Evolutionary conservation across 92 coral and sea anemone genomes (phyloP), one percentile per base, ranked within the genome.

Genomic region (Palythoa caribaeorum): DNA sequence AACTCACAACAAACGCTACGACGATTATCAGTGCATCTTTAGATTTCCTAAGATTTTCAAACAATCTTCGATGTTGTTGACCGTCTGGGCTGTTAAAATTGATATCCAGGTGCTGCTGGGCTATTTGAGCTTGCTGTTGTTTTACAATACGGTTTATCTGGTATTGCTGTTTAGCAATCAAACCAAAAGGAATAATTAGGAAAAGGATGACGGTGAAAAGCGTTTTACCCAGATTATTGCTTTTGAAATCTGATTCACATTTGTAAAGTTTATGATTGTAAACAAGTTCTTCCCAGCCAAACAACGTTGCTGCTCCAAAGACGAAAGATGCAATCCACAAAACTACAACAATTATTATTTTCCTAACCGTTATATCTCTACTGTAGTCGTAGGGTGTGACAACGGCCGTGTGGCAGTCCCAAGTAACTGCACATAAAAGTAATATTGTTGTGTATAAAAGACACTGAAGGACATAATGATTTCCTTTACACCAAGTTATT

Each of bases 111-210:
- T 38, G 50, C 12, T 72, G 77, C 6, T 72, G 77, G 52, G n/a
- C 3, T 72, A 38, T 38, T 72, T 38, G 77, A 37, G 28, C 28
- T 28, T 0, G 28, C 28, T 28, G 28, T 0, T 0, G 28, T 28
- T 28, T 28, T 28, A 28, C 77, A 38, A 72, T 16, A 1, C 17
- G 77, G 50, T 6, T 37, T 37, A 72, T 72, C 77, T 72, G 77
- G 51, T 72, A 72, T 37, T 72, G 77, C 77, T 72, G 52, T 72
- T 72, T 72, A 15, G 50, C 15, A 37, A 72, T 72, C 3, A 72
- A 2, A 6, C 77, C 68, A 11, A 13, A 6, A 8, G 68, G 68
- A 20, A 60, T 13, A 13, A 60, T 60, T 8, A 8, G 3, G 68
- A 60, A 60, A 0, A 60, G 13, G 13, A 13, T 0, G 4, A 60